Conservation (phyloP, 2,888 invertebrate genomes). For the Trilocha varians region DNA sequence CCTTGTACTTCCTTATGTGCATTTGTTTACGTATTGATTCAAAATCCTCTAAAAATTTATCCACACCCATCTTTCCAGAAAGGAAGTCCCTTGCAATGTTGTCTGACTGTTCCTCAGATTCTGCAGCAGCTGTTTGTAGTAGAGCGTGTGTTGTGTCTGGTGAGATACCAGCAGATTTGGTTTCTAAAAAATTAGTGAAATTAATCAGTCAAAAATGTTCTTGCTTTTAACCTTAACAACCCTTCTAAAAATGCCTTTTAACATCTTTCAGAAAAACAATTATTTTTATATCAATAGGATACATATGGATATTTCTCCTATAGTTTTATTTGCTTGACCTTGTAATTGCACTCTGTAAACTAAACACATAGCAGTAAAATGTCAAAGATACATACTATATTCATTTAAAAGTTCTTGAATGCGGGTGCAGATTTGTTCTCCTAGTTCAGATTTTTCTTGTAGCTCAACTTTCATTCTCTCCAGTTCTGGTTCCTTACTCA, state of each 20-base stretch:
- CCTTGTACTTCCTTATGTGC: constrained; percentile 86
- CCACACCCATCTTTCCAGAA: constrained; percentile 79
- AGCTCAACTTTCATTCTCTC: constrained; percentile 82
- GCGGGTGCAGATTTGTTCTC: constrained; percentile 76
- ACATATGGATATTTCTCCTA: too few species aligned
- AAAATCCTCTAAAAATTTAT: constrained; percentile 90
- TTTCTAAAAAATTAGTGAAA: constrained; percentile 78
- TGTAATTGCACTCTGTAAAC: too few species aligned
- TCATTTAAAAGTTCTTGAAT: constrained; percentile 85
- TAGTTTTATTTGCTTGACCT: too few species aligned
- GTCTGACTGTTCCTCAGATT: constrained; percentile 95
- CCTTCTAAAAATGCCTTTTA: too few species aligned
- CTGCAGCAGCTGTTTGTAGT: constrained; percentile 91
- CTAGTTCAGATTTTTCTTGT: constrained; percentile 77
- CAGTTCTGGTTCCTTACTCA: constrained; percentile 88
- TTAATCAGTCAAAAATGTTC: too few species aligned
- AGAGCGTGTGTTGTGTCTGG: constrained; percentile 91
- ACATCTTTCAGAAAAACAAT: too few species aligned
- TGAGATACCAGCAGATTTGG: constrained; percentile 82
- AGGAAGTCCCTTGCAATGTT: constrained; percentile 85
- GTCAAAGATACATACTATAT: constrained; percentile 84
- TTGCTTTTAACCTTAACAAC: too few species aligned
- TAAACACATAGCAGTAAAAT: too few species aligned
- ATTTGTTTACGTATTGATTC: constrained; percentile 76
- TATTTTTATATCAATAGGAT: too few species aligned